Base-by-base conservation (phyloP, 2,113 vertebrate species). In the Nothoprocta pentlandii region DNA sequence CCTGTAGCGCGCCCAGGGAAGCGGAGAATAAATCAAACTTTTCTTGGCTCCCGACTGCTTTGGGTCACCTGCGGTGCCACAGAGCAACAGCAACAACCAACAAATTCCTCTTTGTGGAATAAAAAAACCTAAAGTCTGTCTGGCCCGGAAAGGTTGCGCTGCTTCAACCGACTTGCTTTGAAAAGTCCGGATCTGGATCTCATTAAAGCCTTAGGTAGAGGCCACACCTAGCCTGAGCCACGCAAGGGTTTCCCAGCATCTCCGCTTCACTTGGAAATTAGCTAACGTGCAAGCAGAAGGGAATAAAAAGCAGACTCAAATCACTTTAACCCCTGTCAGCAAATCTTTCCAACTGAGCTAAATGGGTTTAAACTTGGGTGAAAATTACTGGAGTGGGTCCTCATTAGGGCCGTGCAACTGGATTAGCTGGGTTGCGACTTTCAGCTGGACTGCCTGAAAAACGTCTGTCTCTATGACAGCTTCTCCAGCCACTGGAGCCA, bases 241-340 rank as follows among this genome's bases (percentile, higher is more conserved):
- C 0, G 7, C 58, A 16, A 0, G 7, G 82, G 84, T 76, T 77
- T 78, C n/a, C 76, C 59, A 67, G 76, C 0, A 0, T 12, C 2
- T 16, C 70, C 0, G 15, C 16, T 39, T 51, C 47, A 16, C 36
- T 51, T 25, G 3, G 83, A 83, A 92, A 93, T 47, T 53, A 21
- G n/a, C 88, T 92, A 63, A 86, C 26, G 78, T 1, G 1, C 34
- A 16, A 86, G 79, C 25, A 70, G 15, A 81, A 51, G 42, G 30
- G 63, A 62, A 90, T 85, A 93, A 94, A 91, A 92, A 47, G 85
- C 80, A 84, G 87, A 96, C 93, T 93, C 90, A 93, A 96, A 66
- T 62, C 49, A 49, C 78, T 93, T 94, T 10, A 80, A 69, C 69
- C 88, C 21, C 2, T 66, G 85, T 92, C 96, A 96, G 90, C 85